Evolutionary conservation across 2,888 invertebrate genomes (phyloP).

Genomic region (Drosophila pseudotalamancana): DNA sequence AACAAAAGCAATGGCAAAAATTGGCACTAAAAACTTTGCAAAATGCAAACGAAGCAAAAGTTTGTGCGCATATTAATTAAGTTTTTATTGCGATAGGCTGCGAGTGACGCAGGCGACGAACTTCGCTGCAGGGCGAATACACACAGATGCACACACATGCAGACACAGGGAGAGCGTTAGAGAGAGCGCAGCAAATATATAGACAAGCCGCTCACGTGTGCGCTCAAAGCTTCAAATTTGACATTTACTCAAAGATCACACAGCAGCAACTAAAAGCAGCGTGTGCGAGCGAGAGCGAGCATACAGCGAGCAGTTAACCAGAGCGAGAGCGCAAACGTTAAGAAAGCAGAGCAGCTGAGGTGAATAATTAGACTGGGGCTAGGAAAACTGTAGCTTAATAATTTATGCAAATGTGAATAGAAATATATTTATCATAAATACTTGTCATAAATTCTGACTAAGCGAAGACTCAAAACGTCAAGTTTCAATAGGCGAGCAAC

Average conservation of each 20-base stretch:
- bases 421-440: neutral
- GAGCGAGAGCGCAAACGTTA: neutral
- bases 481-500: neutral
- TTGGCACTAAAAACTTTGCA: constrained; percentile 7
- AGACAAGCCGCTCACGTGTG: neutral
- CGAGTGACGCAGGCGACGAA: constrained; percentile 28
- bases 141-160: constrained; percentile 1
- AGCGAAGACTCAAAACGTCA: neutral
- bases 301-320: neutral
- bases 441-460: constrained; percentile 4
- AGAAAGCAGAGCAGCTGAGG: constrained; percentile 2
- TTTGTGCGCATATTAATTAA: constrained; percentile 42
- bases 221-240: constrained; percentile 1
- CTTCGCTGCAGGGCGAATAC: neutral
- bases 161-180: too few species aligned
- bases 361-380: constrained; percentile 4
- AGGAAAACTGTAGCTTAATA: neutral
- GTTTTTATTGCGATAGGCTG: constrained; percentile 57
- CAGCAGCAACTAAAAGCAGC: constrained; percentile 19
- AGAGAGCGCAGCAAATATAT: too few species aligned
- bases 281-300: neutral
- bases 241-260: constrained; percentile 38
- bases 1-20: neutral
- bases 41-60: constrained; percentile 39
- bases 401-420: constrained; percentile 10